Evolutionary conservation across 2,888 invertebrate species (phyloP).

Genomic region (Volucella zonaria): DNA sequence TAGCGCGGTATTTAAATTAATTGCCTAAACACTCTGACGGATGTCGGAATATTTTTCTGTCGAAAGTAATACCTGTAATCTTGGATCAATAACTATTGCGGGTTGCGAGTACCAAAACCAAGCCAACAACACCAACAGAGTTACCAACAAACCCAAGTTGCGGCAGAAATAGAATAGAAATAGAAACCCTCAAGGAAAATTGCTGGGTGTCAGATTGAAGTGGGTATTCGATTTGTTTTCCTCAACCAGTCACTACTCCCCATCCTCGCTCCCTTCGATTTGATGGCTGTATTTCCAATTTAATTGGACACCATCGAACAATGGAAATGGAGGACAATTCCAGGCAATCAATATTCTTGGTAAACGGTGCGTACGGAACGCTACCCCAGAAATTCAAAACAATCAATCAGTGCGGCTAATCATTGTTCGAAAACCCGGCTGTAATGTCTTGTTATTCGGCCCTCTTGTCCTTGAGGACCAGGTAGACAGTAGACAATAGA

Average conservation of each 20-base stretch:
- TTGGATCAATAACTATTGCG: slow-evolving; percentile 63
- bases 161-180: background rate
- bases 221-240: slow-evolving; percentile 67
- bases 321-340: slow-evolving; percentile 41
- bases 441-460: slow-evolving; percentile 28
- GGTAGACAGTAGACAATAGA: background rate
- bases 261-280: no score
- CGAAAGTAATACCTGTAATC: slow-evolving; percentile 63
- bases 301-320: slow-evolving; percentile 30
- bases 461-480: slow-evolving; percentile 32
- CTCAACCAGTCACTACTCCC: background rate
- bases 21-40: slow-evolving; percentile 62
- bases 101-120: slow-evolving; percentile 24
- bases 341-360: slow-evolving; percentile 58
- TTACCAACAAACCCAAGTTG: background rate
- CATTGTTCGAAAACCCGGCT: slow-evolving; percentile 45
- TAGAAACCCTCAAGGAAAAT: slow-evolving; percentile 54
- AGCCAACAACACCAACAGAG: background rate
- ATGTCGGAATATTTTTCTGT: slow-evolving; percentile 43
- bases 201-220: slow-evolving; percentile 66
- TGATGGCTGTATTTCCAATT: slow-evolving; percentile 3
- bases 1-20: slow-evolving; percentile 70
- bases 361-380: slow-evolving; percentile 11
- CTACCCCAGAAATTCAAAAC: slow-evolving; percentile 49
- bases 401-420: slow-evolving; percentile 70